Conservation (phyloP, 37 sponge, comb jelly and placozoan genomes). For the Halichondria panicea region DNA sequence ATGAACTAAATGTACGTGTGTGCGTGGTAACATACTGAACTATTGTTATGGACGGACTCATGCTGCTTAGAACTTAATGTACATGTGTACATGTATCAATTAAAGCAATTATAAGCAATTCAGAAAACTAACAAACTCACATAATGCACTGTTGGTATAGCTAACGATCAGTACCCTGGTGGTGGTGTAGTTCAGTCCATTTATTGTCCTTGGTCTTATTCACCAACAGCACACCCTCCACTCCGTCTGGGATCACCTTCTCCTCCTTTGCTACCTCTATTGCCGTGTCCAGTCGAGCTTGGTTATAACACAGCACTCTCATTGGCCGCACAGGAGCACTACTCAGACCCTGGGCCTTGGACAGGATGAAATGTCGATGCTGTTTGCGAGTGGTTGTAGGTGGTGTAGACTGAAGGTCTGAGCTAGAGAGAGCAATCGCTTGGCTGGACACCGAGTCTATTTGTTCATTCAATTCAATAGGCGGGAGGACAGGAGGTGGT, state of each 20-base stretch:
- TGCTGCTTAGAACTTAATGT: too few species aligned
- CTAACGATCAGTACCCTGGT: too few species aligned
- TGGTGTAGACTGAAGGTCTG: background rate
- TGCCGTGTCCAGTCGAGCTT: background rate
- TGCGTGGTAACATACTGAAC: too few species aligned
- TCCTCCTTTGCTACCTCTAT: slow-evolving; percentile 7
- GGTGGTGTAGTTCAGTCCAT: background rate
- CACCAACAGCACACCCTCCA: slow-evolving; percentile 32
- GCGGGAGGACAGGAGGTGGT: slow-evolving; percentile 28
- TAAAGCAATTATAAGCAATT: too few species aligned
- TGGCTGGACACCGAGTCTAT: background rate
- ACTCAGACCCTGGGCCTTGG: slow-evolving; percentile 36
- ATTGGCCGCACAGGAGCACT: slow-evolving; percentile 34
- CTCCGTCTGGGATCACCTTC: slow-evolving; percentile 18
- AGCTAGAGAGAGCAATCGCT: background rate
- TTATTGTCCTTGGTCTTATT: slow-evolving; percentile 15
- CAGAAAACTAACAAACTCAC: too few species aligned
- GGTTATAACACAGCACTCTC: slow-evolving; percentile 10
- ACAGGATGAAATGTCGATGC: slow-evolving; percentile 21
- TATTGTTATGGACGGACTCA: too few species aligned
- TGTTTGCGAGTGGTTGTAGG: background rate
- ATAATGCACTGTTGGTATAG: too few species aligned
- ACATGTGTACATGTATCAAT: too few species aligned
- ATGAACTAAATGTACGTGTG: too few species aligned
- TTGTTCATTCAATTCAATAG: slow-evolving; percentile 4